Conservation (phyloP, 2,888 invertebrate species). For the Nomada ruficornis region DNA sequence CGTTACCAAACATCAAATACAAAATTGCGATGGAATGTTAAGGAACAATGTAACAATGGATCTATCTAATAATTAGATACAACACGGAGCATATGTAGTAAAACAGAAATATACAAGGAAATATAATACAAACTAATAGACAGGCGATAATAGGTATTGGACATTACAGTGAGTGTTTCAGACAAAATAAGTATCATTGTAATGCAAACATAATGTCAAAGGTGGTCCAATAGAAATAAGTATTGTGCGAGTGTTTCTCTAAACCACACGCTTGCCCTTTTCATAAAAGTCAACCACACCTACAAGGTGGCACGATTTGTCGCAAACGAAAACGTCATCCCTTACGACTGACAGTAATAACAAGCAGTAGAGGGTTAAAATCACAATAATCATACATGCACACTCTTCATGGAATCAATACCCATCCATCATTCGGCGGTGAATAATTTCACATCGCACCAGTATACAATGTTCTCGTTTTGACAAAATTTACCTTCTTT, state of each 20-base stretch:
- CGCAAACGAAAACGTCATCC: conserved; percentile 20
- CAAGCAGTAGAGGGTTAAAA: conserved; percentile 66
- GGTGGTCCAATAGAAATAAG: background rate
- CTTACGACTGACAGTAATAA: background rate
- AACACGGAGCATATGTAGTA: background rate
- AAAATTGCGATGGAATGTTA: background rate
- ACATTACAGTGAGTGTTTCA: background rate
- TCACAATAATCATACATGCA: conserved; percentile 51
- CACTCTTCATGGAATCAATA: conserved; percentile 30
- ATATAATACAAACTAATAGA: background rate
- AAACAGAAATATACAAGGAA: background rate
- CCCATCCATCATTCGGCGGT: conserved; percentile 19
- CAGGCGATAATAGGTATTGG: background rate
- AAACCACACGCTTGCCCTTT: conserved; percentile 2
- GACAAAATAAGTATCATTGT: no score
- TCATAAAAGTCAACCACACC: conserved; percentile 32
- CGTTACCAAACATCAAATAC: background rate
- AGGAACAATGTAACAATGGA: conserved; percentile 13
- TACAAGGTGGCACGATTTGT: conserved; percentile 14
- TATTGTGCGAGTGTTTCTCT: background rate
- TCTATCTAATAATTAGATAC: background rate
- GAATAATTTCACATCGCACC: conserved; percentile 21
- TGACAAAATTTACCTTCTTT: conserved; percentile 30
- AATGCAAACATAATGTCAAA: background rate
- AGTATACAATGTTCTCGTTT: conserved; percentile 34